A percentile compares a stretch with the other conserved stretches of the same genome.
These are phyloP conservation scores for Ylistrum balloti DNA, from an alignment of 1,140 invertebrate genomes.

Conservation along the genomic window DNA sequence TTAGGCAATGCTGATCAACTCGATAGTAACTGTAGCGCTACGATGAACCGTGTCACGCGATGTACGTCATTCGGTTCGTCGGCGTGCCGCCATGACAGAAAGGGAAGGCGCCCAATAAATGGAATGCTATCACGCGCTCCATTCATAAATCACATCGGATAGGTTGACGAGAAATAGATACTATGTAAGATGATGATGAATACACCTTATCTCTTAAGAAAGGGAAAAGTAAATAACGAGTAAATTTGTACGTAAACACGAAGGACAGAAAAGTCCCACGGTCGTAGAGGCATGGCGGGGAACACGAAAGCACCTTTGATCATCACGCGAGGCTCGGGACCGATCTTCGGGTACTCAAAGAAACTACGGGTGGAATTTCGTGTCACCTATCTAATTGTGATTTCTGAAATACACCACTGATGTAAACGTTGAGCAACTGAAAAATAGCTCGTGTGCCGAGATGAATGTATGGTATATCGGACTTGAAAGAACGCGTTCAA, in stretches of 20 bases:
- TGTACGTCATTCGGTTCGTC: not conserved
- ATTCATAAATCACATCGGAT: constrained; percentile 24
- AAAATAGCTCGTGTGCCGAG: too few species aligned
- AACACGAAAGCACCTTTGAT: not conserved
- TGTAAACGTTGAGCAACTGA: too few species aligned
- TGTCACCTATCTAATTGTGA: not conserved
- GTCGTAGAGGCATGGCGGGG: not conserved
- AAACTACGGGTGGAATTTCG: not conserved
- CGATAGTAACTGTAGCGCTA: constrained; percentile 30
- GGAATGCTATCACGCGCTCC: constrained; percentile 27
- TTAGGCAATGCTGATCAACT: constrained; percentile 12
- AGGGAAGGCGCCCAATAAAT: constrained; percentile 16
- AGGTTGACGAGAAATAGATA: not conserved
- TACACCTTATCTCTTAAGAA: constrained; percentile 10
- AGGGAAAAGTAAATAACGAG: constrained; percentile 31
- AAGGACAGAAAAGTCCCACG: constrained; percentile 23
- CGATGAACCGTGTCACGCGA: not conserved
- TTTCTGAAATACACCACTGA: too few species aligned
- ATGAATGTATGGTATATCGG: too few species aligned
- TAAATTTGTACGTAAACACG: constrained; percentile 27
- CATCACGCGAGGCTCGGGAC: not conserved
- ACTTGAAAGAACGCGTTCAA: too few species aligned
- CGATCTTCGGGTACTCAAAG: not conserved
- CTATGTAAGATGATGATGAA: constrained; percentile 34
- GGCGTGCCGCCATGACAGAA: constrained; percentile 2